A percentile compares a stretch with the other conserved stretches of the same genome.
Conservation (phyloP, 2,113 vertebrate species). For the Leucosticte australis region DNA sequence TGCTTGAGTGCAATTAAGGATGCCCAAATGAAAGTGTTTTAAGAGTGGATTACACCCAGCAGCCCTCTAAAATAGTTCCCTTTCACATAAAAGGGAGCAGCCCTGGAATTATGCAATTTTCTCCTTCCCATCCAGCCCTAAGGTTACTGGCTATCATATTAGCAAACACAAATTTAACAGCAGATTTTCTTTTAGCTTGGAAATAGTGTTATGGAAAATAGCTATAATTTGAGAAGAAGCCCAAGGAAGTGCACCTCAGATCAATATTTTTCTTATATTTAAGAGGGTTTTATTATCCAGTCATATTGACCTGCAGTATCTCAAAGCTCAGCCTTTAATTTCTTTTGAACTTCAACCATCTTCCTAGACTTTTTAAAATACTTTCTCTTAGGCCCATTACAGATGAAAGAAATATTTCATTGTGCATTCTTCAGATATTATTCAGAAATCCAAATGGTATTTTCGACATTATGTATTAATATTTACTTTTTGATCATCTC, state of each 20-base stretch:
- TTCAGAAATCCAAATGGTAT: constrained; percentile 13
- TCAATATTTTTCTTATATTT: not conserved
- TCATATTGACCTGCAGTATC: not conserved
- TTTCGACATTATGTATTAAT: not conserved
- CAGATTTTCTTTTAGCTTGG: not conserved
- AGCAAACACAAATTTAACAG: not conserved
- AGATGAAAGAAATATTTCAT: constrained; percentile 47
- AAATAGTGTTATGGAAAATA: not conserved
- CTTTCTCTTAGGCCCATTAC: not conserved
- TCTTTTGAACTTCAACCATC: constrained; percentile 20
- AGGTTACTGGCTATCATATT: not conserved
- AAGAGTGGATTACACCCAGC: not conserved
- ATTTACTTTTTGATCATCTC: constrained; percentile 11
- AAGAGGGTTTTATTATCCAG: not conserved
- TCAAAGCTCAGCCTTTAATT: constrained; percentile 29
- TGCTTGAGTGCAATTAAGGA: not conserved
- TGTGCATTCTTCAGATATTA: not conserved
- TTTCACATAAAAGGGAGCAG: not conserved
- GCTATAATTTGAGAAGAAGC: not conserved
- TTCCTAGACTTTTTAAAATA: not conserved
- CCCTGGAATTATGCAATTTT: not conserved
- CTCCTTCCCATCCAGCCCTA: not conserved
- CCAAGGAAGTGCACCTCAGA: not conserved
- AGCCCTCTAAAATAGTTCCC: not conserved
- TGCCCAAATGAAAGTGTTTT: not conserved